Base-by-base conservation (phyloP, 2,113 vertebrate genomes). In the Progne subis region DNA sequence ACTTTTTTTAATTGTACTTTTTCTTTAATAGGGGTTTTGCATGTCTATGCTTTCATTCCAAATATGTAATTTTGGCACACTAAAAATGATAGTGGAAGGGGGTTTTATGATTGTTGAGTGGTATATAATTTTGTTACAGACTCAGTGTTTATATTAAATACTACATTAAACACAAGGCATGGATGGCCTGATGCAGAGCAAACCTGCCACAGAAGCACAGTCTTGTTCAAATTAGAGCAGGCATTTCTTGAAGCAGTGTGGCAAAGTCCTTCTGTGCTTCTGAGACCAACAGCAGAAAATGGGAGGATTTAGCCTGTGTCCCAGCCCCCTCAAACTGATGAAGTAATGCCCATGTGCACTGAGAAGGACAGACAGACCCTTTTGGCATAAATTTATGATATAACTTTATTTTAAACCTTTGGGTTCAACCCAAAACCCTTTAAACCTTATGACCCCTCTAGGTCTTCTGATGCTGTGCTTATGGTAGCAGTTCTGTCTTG, bases 1-100 rank as follows among this genome's bases (percentile, higher is more conserved):
- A 9, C 2, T 7, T 39, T 9, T 26, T 28, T 16, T 17, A 5
- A 11, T 18, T 47, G 12, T 11, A 34, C 4, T 19, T 59, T 65
- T 47, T 68, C 21, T 46, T 46, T 69, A 28, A 18, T 15, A n/a
- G 0, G 1, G 2, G 0, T 5, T 44, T 82, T 59, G 1, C 18
- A 11, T 53, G 53, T 9, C 23, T 43, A 1, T 71, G 17, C 2
- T 71, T 88, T 90, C 32, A 41, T 79, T 85, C 8, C 1, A 69
- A 64, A 43, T 15, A 20, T 2, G 24, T 3, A 25, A 11, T 82
- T 90, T 78, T 65, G 61, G 6, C 32, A 37, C n/a, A 50, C 14
- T 41, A 14, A 46, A 78, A 63, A 67, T 53, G 3, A 11, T 19
- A 8, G 12, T 24, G 16, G 6, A 39, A 23, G 6, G 1, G 0